Evolutionary conservation across 2,888 invertebrate genomes (phyloP).

Genomic region (Nemapogon koenigi): DNA sequence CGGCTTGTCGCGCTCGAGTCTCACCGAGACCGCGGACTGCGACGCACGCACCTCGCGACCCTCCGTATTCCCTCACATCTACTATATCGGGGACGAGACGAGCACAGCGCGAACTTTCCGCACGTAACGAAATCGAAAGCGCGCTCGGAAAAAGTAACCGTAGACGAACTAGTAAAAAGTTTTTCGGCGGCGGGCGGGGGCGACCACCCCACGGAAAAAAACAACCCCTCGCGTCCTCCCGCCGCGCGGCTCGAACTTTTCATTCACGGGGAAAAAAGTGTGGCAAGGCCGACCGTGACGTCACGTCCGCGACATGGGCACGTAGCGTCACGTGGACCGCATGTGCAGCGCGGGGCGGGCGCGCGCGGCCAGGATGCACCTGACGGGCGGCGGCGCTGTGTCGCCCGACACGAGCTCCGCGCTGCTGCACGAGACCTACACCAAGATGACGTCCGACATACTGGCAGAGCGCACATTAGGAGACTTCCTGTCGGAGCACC

Average conservation of each 20-base stretch:
- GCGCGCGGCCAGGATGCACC: conserved; percentile 61
- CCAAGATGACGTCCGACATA: conserved; percentile 90
- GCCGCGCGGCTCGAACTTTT: conserved; percentile 64
- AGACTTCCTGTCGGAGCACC: conserved; percentile 88
- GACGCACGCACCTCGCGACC: conserved; percentile 22
- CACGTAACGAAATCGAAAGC: conserved; percentile 37
- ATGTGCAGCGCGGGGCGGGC: conserved; percentile 62
- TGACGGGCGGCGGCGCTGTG: conserved; percentile 64
- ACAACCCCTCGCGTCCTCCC: conserved; percentile 53
- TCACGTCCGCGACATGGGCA: conserved; percentile 59
- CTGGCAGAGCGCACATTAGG: conserved; percentile 86
- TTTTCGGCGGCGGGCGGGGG: conserved; percentile 55
- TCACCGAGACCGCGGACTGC: conserved; percentile 40
- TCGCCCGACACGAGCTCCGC: conserved; percentile 76
- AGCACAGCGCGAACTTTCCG: conserved; percentile 15
- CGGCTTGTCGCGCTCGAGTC: conserved; percentile 30
- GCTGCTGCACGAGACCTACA: conserved; percentile 81
- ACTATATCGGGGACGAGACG: too few relatives aligned
- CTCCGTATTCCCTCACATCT: too few relatives aligned
- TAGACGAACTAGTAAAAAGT: conserved; percentile 64
- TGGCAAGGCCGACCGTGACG: conserved; percentile 65
- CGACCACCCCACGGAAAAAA: conserved; percentile 60
- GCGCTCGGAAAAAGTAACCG: conserved; percentile 60
- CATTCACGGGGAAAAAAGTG: conserved; percentile 69
- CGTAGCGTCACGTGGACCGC: conserved; percentile 52